Evolutionary conservation across 2,113 vertebrate species (phyloP).

Genomic region (Syngnathus floridae): DNA sequence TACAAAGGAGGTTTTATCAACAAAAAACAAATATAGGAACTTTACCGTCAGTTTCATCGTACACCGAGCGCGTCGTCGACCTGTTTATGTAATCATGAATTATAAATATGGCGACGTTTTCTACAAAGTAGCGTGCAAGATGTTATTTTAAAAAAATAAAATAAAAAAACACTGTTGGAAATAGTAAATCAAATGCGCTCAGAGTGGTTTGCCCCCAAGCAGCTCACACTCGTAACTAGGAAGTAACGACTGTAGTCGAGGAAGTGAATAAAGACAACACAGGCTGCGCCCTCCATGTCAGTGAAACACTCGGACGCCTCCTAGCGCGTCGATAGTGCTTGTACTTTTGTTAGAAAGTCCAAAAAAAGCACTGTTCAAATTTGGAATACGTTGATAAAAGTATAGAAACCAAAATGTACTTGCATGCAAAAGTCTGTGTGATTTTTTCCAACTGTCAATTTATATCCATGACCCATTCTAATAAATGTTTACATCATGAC

Average conservation of each 20-base stretch:
- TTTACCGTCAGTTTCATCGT: background rate
- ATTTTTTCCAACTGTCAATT: too few species aligned
- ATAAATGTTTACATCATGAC: too few species aligned
- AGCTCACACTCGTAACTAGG: slow-evolving; percentile 56
- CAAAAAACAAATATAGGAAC: background rate
- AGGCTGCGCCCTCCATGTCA: background rate
- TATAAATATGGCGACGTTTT: background rate
- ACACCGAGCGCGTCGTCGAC: slow-evolving; percentile 17
- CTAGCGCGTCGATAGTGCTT: slow-evolving; percentile 33
- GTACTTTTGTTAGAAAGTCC: background rate
- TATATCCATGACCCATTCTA: too few species aligned
- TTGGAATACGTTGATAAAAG: too few species aligned
- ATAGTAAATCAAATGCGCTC: background rate
- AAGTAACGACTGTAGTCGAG: slow-evolving; percentile 44
- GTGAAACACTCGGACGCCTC: slow-evolving; percentile 32
- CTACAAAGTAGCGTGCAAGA: background rate
- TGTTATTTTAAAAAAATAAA: too few species aligned
- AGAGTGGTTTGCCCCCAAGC: slow-evolving; percentile 21
- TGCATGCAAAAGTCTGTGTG: too few species aligned
- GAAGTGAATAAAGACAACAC: slow-evolving; percentile 20
- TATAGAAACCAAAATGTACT: too few species aligned
- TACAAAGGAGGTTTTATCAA: background rate
- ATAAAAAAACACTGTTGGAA: background rate
- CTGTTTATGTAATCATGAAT: slow-evolving; percentile 43
- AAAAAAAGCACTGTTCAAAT: too few species aligned